Base-by-base conservation (phyloP, 1,140 invertebrate species). In the Drusus annulatus region DNA sequence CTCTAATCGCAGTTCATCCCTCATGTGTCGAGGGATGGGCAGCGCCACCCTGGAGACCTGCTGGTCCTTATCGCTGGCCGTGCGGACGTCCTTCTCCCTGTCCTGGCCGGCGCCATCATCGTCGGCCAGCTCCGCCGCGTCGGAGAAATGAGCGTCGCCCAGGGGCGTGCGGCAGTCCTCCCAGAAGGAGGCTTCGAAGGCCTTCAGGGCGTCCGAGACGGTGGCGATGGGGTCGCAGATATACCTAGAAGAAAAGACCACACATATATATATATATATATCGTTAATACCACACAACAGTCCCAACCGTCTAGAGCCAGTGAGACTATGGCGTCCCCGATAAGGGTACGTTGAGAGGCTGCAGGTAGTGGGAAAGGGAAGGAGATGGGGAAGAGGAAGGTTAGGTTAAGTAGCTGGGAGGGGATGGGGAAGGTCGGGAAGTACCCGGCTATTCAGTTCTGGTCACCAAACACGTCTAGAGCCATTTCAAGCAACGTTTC, bases 141-240 rank as follows among this genome's bases (percentile, higher is more conserved):
- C n/a, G 52, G 16, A 7, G 16, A 16, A 16, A 16, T 16, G n/a
- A 7, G 21, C 5, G 63, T 68, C 63, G 3, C 7, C 62, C 21
- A 1, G 68, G 2, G 68, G 6, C 2, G 10, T 17, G n/a, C 78
- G 79, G 3, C 56, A 69, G 19, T 88, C 88, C 4, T 89, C 85
- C 56, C 90, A 87, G 83, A 93, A 96, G 0, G 94, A 91, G 50
- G 88, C 84, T 81, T 95, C 93, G 85, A 95, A 97, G 2, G 92
- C 86, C 1, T 92, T 85, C 15, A 97, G 82, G 0, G 92, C 92
- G 84, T 95, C 93, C 1, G 92, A 89, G 16, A 97, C 92, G 0
- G 93, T 93, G 0, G 92, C 90, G 10, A 92, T 92, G 1, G 93
- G 91, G 10, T 91, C 89, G 73, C 91, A 92, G 0, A 94, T 86